phyloP scores from a whole-genome alignment of 2,888 invertebrate species.

The Agrypnus murinus region DNA sequence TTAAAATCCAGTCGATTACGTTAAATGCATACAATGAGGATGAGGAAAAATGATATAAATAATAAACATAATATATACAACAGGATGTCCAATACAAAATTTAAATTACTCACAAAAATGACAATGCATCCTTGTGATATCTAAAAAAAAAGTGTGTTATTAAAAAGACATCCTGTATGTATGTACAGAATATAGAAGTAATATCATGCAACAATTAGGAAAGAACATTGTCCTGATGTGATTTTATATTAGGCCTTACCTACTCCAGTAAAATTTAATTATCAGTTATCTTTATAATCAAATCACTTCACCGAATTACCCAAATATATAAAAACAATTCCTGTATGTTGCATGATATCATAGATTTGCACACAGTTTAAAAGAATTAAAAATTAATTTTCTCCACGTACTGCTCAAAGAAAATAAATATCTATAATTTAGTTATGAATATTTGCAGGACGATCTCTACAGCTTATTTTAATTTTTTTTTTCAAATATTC shows the following conservation, averaged over 20 bases:
- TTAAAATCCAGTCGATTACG: neutral
- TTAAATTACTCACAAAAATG: conserved; percentile 11
- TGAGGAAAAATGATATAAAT: conserved; percentile 9
- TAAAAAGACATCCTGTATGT: conserved; percentile 6
- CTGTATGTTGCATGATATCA: conserved; percentile 20
- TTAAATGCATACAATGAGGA: conserved; percentile 11
- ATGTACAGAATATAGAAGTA: neutral
- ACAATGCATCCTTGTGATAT: conserved; percentile 5
- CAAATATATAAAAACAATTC: neutral
- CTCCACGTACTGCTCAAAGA: neutral
- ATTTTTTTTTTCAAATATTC: neutral
- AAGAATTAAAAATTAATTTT: neutral
- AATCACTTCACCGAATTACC: neutral
- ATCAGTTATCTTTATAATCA: no score
- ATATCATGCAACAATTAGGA: conserved; percentile 23
- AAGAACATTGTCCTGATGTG: neutral
- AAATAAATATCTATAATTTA: no score
- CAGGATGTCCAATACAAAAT: neutral
- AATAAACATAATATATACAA: conserved; percentile 12
- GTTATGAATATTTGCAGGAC: neutral
- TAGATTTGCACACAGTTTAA: neutral
- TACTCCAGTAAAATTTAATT: neutral
- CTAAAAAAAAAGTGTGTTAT: neutral
- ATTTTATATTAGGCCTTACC: neutral
- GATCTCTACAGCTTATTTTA: neutral